Evolutionary conservation across 2,113 vertebrate species (phyloP).

Genomic region (Meleagris gallopavo): DNA sequence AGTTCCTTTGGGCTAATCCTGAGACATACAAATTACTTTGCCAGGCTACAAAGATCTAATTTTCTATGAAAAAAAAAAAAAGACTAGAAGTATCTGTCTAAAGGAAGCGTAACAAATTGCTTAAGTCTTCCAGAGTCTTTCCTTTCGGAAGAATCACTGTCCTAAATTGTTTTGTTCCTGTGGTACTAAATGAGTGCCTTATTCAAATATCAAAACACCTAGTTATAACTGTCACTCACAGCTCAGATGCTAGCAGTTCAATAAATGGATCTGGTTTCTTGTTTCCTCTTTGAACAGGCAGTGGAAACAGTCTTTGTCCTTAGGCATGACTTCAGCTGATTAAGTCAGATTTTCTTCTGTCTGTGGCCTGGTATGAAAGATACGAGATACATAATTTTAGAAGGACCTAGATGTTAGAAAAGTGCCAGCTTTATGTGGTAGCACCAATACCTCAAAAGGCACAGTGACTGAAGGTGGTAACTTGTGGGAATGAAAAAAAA

Average conservation of each 20-base stretch:
- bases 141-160: background rate
- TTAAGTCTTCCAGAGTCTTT: background rate
- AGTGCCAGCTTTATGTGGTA: accelerated
- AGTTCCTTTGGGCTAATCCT: background rate
- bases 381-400: background rate
- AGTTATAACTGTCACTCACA: background rate
- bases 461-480: background rate
- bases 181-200: background rate
- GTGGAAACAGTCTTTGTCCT: background rate
- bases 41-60: background rate
- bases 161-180: background rate
- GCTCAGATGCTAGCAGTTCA: background rate
- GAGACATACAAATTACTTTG: background rate
- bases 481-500: background rate
- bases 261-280: background rate
- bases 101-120: background rate
- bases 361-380: background rate
- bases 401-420: background rate
- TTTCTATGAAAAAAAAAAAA: background rate
- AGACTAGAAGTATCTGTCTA: background rate
- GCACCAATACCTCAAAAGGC: background rate
- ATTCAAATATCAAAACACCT: background rate
- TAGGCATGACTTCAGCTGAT: background rate
- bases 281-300: background rate
- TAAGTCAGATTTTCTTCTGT: background rate